These are phyloP conservation scores for Heliconius sara DNA, from an alignment of 2,888 invertebrate genomes.

Conservation along the genomic window DNA sequence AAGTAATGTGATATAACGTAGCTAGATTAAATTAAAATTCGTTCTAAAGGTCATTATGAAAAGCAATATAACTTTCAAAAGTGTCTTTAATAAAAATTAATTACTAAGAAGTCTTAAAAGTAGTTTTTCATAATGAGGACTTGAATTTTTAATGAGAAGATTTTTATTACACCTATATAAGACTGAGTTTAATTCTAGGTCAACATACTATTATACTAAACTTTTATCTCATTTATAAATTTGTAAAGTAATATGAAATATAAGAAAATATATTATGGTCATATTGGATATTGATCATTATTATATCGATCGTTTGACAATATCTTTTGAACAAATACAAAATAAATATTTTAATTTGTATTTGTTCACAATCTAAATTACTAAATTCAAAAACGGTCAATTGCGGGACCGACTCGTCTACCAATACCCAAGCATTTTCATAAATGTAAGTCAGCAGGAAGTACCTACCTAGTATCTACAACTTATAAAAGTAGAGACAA, in stretches of 20 bases:
- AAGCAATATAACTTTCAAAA: conserved; percentile 12
- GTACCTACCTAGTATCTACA: too few relatives aligned
- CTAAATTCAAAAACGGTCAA: too few relatives aligned
- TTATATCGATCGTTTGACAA: too few relatives aligned
- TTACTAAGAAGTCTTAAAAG: conserved; percentile 23
- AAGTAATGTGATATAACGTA: too few relatives aligned
- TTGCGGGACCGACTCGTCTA: too few relatives aligned
- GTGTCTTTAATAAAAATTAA: conserved; percentile 22
- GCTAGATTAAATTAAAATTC: conserved; percentile 4
- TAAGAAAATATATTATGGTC: neutral
- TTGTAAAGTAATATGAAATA: neutral
- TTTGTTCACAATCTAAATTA: too few relatives aligned
- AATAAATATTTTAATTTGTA: too few relatives aligned
- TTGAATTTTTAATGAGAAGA: conserved; percentile 23
- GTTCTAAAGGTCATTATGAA: conserved; percentile 7
- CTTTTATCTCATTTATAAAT: neutral
- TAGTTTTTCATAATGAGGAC: conserved; percentile 19
- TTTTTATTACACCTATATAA: conserved; percentile 21
- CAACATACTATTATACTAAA: conserved; percentile 1
- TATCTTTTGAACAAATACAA: too few relatives aligned
- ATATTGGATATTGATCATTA: neutral
- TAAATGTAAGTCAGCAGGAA: too few relatives aligned
- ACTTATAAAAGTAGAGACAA: too few relatives aligned
- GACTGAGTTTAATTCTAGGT: conserved; percentile 13
- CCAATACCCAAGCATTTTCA: too few relatives aligned